phyloP scores from a whole-genome alignment of 2,888 invertebrate species.

The Cyclophora albipunctata region DNA sequence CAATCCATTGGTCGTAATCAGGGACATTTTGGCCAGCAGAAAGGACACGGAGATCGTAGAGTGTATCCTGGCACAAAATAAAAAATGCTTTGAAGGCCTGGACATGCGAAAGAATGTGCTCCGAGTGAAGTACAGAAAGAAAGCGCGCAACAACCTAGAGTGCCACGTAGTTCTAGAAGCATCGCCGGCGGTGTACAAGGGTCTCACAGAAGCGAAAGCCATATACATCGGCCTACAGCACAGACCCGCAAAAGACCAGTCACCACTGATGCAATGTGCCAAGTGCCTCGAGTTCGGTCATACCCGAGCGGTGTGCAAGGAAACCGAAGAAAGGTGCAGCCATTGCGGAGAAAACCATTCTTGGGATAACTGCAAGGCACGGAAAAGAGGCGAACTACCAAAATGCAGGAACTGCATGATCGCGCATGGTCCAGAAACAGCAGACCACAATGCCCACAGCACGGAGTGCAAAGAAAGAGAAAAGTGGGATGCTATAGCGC shows the following conservation, averaged over 20 bases:
- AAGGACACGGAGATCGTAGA: constrained; percentile 11
- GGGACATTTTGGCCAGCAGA: not conserved
- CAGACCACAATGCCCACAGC: constrained; percentile 5
- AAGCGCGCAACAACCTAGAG: not conserved
- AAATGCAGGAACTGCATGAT: constrained; percentile 1
- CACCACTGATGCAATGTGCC: constrained; percentile 13
- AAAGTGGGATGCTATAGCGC: constrained; percentile 4
- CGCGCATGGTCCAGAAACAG: not conserved
- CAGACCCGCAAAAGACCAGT: constrained; percentile 7
- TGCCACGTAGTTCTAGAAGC: not conserved
- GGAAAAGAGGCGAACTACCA: not conserved
- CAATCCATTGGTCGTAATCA: constrained; percentile 2
- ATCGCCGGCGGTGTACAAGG: not conserved
- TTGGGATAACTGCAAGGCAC: not conserved
- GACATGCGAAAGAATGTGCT: not conserved
- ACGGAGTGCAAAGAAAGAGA: not conserved
- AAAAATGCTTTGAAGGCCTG: not conserved
- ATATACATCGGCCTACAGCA: not conserved
- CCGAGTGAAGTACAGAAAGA: constrained; percentile 1
- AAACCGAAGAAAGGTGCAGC: constrained; percentile 5
- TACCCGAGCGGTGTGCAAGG: constrained; percentile 5
- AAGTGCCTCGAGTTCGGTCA: constrained; percentile 11
- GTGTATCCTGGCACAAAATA: constrained; percentile 1
- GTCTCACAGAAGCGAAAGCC: not conserved
- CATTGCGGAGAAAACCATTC: constrained; percentile 7